These are phyloP conservation scores for Plebejus argus DNA, from an alignment of 2,888 invertebrate genomes.

Conservation along the genomic window DNA sequence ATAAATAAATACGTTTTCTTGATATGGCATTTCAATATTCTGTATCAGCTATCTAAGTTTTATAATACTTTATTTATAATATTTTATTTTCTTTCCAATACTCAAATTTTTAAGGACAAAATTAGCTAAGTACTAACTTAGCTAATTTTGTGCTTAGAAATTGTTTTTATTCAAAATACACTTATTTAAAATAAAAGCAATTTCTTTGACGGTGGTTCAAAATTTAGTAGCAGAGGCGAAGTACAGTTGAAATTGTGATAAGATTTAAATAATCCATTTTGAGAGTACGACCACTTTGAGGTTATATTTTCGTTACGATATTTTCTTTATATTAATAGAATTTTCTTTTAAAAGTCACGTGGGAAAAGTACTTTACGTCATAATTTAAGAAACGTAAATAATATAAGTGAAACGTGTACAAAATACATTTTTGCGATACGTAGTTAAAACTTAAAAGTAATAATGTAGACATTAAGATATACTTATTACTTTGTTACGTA, in stretches of 20 bases:
- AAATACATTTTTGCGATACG: background rate
- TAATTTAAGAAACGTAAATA: background rate
- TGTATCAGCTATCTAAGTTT: no score
- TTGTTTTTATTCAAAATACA: no score
- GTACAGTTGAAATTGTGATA: background rate
- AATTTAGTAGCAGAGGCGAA: background rate
- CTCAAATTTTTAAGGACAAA: background rate
- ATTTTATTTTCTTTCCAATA: no score
- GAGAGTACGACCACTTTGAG: background rate
- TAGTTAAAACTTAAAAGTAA: no score
- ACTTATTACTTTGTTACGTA: no score
- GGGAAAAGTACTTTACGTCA: background rate
- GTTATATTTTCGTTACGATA: background rate
- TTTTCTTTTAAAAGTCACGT: background rate
- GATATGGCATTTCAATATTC: no score
- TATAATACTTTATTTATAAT: no score
- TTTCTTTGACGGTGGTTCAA: background rate
- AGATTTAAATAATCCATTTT: background rate
- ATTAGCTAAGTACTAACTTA: background rate
- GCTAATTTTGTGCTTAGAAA: no score
- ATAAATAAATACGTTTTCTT: no score
- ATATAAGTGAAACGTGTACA: background rate
- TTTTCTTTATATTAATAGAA: conserved; percentile 5
- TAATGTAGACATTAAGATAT: background rate
- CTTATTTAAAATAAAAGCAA: background rate